phyloP scores from a whole-genome alignment of 2,113 vertebrate genomes.

The Callopanchax toddi region DNA sequence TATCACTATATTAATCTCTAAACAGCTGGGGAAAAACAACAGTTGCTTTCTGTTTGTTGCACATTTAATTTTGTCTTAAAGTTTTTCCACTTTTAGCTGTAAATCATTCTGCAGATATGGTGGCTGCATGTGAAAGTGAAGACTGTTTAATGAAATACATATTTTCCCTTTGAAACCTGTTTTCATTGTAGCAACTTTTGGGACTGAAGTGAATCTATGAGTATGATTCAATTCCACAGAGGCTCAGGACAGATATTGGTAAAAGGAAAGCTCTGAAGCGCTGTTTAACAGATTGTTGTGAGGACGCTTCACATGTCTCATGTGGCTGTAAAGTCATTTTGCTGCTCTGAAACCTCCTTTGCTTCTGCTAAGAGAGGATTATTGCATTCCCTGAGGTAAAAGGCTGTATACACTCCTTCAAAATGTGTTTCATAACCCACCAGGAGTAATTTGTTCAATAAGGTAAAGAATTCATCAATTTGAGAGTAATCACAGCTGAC shows the following conservation, averaged over 20 bases:
- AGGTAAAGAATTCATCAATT: constrained; percentile 3
- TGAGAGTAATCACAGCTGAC: constrained; percentile 26
- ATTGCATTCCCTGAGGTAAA: constrained; percentile 20
- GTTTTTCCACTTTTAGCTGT: background rate
- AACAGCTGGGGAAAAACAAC: background rate
- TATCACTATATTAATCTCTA: too few species aligned
- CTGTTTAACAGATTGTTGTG: constrained; percentile 32
- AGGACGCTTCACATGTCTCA: constrained; percentile 37
- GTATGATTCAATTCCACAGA: constrained; percentile 13
- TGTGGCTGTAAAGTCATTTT: constrained; percentile 39
- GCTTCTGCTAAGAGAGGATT: constrained; percentile 6
- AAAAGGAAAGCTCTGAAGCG: constrained; percentile 31
- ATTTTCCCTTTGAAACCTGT: background rate
- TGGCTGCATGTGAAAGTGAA: background rate
- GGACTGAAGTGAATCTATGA: constrained; percentile 5
- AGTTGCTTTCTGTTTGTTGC: background rate
- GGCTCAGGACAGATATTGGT: constrained; percentile 9
- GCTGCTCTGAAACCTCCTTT: constrained; percentile 27
- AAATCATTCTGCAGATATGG: background rate
- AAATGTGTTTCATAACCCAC: constrained; percentile 5
- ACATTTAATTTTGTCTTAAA: background rate
- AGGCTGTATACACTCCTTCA: background rate
- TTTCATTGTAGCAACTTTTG: background rate
- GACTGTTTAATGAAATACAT: background rate
- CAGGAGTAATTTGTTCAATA: background rate